Evolutionary conservation across 2,888 invertebrate genomes (phyloP).

Genomic region (Microdon myrmicae): DNA sequence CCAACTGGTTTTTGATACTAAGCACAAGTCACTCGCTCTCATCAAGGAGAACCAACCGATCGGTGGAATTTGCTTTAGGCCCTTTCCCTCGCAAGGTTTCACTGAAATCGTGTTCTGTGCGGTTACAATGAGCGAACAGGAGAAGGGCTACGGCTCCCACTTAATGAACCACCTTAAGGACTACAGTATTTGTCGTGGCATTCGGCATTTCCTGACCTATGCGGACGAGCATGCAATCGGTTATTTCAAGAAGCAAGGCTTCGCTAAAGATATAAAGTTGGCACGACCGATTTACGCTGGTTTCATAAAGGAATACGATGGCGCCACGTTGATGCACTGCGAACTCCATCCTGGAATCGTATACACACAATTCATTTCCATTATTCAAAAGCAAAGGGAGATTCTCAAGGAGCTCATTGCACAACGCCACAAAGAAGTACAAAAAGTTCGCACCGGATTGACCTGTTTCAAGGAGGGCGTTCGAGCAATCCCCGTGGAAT

Average conservation of each 20-base stretch:
- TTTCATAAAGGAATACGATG: conserved; percentile 96
- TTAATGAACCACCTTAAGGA: conserved; percentile 98
- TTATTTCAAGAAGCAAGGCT: conserved; percentile 91
- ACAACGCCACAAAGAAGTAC: conserved; percentile 82
- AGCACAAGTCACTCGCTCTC: conserved; percentile 88
- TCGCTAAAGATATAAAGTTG: conserved; percentile 91
- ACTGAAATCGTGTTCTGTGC: conserved; percentile 98
- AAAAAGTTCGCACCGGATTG: conserved; percentile 81
- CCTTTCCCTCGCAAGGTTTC: conserved; percentile 90
- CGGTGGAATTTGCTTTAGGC: conserved; percentile 94
- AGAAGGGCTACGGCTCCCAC: conserved; percentile 95
- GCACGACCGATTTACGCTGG: conserved; percentile 81
- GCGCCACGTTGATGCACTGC: conserved; percentile 96
- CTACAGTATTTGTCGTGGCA: conserved; percentile 87
- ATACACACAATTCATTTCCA: conserved; percentile 89
- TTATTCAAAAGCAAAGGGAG: conserved; percentile 88
- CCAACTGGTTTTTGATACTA: conserved; percentile 86
- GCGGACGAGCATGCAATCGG: conserved; percentile 96
- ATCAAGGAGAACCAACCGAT: conserved; percentile 90
- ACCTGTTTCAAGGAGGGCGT: conserved; percentile 88
- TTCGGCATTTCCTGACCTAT: conserved; percentile 91
- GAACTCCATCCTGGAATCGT: conserved; percentile 89
- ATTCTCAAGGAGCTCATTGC: conserved; percentile 76
- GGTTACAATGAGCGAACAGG: conserved; percentile 92
- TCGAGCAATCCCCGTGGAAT: conserved; percentile 83